Evolutionary conservation across 2,797 vertebrate species (phyloP).

Genomic region (Pangasius mekongensis): DNA sequence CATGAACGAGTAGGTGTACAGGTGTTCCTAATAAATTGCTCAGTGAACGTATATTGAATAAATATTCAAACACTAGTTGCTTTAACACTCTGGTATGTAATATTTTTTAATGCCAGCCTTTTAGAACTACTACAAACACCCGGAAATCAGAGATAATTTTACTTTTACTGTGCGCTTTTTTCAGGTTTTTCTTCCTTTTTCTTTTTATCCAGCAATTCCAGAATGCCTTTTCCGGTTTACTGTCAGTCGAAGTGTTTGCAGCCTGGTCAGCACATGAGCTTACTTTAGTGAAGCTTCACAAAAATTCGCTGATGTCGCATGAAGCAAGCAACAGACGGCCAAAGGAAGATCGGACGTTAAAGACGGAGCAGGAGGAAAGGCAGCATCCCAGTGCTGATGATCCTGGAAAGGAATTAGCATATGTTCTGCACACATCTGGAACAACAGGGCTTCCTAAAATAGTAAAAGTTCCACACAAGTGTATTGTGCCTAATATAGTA

Average conservation of each 20-base stretch:
- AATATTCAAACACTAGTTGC: not conserved
- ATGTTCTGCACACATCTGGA: constrained; percentile 93
- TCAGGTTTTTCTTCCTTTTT: constrained; percentile 2
- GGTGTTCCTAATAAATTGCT: too few relatives aligned
- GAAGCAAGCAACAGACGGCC: not conserved
- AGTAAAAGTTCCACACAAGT: constrained; percentile 90
- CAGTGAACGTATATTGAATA: not conserved
- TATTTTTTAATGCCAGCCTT: not conserved
- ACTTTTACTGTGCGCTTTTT: not conserved
- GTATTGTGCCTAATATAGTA: constrained; percentile 89
- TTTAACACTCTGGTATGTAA: not conserved
- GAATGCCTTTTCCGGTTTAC: constrained; percentile 62
- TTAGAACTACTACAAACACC: not conserved
- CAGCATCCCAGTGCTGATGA: constrained; percentile 23
- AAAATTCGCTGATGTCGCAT: not conserved
- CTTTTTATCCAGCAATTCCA: constrained; percentile 79
- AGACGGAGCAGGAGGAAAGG: not conserved
- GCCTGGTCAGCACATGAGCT: constrained; percentile 75
- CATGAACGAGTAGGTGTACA: too few relatives aligned
- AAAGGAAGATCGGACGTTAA: not conserved
- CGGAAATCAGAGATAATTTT: not conserved
- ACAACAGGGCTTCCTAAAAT: constrained; percentile 89
- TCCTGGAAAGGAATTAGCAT: constrained; percentile 71
- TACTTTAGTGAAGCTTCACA: constrained; percentile 74
- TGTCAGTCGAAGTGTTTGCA: constrained; percentile 63